phyloP scores from a whole-genome alignment of 2,113 vertebrate genomes.

The Gymnogyps californianus region DNA sequence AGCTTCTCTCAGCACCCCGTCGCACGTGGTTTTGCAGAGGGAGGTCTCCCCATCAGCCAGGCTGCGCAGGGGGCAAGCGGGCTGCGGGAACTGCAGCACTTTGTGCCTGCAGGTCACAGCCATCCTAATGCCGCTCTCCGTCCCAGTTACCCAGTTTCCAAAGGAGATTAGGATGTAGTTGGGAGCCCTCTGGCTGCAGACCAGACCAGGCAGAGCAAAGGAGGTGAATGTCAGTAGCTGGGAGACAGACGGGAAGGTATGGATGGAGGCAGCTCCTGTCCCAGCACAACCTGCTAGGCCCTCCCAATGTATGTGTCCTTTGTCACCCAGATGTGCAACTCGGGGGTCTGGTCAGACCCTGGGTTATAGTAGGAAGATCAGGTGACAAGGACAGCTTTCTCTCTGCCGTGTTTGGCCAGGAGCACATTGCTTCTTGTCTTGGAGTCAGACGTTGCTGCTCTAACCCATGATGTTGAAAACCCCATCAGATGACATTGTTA shows the following conservation, averaged over 20 bases:
- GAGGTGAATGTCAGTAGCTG: not conserved
- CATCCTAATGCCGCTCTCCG: not conserved
- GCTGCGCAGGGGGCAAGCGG: fast-evolving
- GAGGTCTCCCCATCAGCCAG: not conserved
- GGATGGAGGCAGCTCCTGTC: not conserved
- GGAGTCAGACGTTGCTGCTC: not conserved
- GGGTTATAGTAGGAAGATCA: not conserved
- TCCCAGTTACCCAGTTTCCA: not conserved
- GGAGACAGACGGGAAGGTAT: not conserved
- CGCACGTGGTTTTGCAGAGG: not conserved
- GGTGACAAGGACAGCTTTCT: not conserved
- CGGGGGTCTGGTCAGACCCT: not conserved
- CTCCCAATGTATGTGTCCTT: not conserved
- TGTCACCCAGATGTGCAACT: not conserved
- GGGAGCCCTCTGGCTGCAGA: not conserved
- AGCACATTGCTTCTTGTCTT: not conserved
- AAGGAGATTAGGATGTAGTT: not conserved
- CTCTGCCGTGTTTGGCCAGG: not conserved
- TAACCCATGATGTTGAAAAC: not conserved
- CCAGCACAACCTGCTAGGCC: not conserved
- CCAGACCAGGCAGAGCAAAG: not conserved
- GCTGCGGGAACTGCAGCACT: not conserved
- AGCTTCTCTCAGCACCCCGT: not conserved
- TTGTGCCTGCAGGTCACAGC: not conserved
- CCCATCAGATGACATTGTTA: not conserved